phyloP scores from a whole-genome alignment of 2,888 invertebrate species.

The Dryococelus australis region DNA sequence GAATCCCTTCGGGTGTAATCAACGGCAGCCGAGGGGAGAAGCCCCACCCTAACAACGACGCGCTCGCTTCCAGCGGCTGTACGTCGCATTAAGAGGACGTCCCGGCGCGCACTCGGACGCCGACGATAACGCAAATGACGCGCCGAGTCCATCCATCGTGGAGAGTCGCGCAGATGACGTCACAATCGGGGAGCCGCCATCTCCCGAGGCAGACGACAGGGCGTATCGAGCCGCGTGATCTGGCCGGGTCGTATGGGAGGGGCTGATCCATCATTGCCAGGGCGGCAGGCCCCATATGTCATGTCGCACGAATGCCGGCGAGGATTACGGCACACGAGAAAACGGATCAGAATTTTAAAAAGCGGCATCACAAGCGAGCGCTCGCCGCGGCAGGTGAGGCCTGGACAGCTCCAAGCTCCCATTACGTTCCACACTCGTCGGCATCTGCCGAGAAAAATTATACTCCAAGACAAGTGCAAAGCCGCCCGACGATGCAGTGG shows the following conservation, averaged over 20 bases:
- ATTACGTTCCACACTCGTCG: not conserved
- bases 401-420: not conserved
- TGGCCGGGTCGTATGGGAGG: not conserved
- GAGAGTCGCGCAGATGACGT: not conserved
- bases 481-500: not conserved
- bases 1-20: no score
- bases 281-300: not conserved
- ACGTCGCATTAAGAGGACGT: not conserved
- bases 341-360: not conserved
- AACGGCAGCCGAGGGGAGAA: no score
- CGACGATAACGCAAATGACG: constrained; percentile 2
- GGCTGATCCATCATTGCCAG: not conserved
- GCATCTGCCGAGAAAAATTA: not conserved
- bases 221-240: not conserved
- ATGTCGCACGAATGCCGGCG: not conserved
- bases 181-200: not conserved
- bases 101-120: not conserved
- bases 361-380: not conserved
- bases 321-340: not conserved
- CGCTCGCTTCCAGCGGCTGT: not conserved
- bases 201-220: not conserved
- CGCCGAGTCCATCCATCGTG: constrained; percentile 16
- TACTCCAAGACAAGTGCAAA: not conserved
- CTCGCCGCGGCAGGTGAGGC: not conserved
- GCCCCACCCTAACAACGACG: not conserved